Evolutionary conservation across 2,888 invertebrate genomes (phyloP).

Genomic region (Drosophila gaucha): DNA sequence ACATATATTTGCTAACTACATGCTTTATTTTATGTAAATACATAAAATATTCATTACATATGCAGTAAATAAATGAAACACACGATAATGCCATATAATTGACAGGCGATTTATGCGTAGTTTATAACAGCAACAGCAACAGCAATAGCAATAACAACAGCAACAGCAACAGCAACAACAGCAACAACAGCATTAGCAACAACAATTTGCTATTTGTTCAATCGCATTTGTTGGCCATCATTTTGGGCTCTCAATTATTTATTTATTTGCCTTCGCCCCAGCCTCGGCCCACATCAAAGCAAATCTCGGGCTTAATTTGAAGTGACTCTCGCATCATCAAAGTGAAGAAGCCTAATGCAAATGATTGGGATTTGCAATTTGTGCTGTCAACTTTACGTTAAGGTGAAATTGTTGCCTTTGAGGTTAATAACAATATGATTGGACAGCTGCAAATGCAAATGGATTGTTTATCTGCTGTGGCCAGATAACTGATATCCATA

Average conservation of each 20-base stretch:
- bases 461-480: neutral
- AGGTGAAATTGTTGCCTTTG: constrained; percentile 6
- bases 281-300: constrained; percentile 9
- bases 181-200: constrained; percentile 11
- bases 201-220: constrained; percentile 35
- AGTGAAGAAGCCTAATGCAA: neutral
- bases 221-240: constrained; percentile 24
- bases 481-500: neutral
- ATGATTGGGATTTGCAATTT: constrained; percentile 10
- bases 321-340: constrained; percentile 14
- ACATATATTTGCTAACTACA: neutral
- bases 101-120: constrained; percentile 71
- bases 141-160: constrained; percentile 12
- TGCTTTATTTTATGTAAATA: neutral
- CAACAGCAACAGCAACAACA: constrained; percentile 12
- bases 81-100: constrained; percentile 73
- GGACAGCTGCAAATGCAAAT: neutral
- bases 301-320: constrained; percentile 12
- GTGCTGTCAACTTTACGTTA: neutral
- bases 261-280: constrained; percentile 23
- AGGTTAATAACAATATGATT: neutral
- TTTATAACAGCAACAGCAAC: constrained; percentile 17
- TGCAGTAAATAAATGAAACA: constrained; percentile 42
- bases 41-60: constrained; percentile 58
- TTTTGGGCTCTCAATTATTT: constrained; percentile 42